Base-by-base conservation (phyloP, 2,888 invertebrate genomes). In the Abscondita cerata region DNA sequence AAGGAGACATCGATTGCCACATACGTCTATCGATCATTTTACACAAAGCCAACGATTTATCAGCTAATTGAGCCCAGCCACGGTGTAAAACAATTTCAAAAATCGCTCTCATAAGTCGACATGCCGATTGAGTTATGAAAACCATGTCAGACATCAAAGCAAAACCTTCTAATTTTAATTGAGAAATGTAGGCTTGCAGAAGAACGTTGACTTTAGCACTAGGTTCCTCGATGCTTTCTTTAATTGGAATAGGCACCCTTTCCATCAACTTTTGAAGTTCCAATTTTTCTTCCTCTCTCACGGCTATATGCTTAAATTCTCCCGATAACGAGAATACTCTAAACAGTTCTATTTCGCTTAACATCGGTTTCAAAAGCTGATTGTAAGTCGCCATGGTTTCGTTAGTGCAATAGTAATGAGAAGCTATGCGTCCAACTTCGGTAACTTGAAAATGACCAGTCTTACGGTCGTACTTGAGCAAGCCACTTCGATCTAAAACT, bases 1-100 rank as follows among this genome's bases (percentile, higher is more conserved):
- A 83, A 1, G 99, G 99, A 1, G 96, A 97, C 97, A 99, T 97
- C 0, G 97, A 97, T 80, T 98, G 98, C 99, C 99, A 99, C 97
- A 98, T 98, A 31, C 98, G 85, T 0, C 96, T 87, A 78, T 98
- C 97, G 62, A 99, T 96, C 98, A 99, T 99, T 81, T 99, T 99
- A 81, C 98, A 98, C 4, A 99, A 84, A 0, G 96, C 91, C 13
- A 99, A 81, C 0, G 96, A 91, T 79, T 98, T 99, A 78, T 98
- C 98, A 0, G 97, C 95, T 53, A 99, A 79, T 73, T 98, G 97
- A 0, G 99, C 99, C 99, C 99, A 99, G 11, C 98, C 94, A 55
- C 81, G 82, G 51, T 89, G 86, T 40, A 99, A 79, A 0, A 98
- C 98, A 68, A 99, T 98, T 83, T 99, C 99, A 80, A 91, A 98